phyloP scores from a whole-genome alignment of 2,113 vertebrate genomes.

The Sebastes fasciatus region DNA sequence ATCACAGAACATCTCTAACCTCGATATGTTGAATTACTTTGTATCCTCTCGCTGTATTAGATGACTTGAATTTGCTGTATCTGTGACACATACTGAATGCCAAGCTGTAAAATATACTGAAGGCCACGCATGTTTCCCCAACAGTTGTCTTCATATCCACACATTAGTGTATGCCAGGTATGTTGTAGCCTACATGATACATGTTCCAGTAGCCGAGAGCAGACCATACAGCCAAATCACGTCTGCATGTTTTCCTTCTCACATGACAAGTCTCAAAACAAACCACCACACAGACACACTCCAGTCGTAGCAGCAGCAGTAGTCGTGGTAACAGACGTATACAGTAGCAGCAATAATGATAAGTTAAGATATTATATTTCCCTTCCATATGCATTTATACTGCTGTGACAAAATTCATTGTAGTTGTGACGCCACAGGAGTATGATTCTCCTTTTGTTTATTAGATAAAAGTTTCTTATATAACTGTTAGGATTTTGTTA shows the following conservation, averaged over 20 bases:
- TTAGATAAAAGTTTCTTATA: too few species aligned
- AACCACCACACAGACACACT: not conserved
- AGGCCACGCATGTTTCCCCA: slow-evolving; percentile 13
- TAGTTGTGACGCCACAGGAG: too few species aligned
- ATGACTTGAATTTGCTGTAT: not conserved
- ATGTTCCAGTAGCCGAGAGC: slow-evolving; percentile 31
- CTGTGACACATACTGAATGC: not conserved
- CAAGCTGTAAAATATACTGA: slow-evolving; percentile 9
- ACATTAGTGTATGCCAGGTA: slow-evolving; percentile 34
- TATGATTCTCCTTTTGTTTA: too few species aligned
- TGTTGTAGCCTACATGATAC: slow-evolving; percentile 27
- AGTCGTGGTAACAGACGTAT: too few species aligned
- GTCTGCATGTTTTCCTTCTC: slow-evolving; percentile 41
- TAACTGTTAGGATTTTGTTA: too few species aligned
- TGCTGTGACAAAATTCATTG: too few species aligned
- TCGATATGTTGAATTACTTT: not conserved
- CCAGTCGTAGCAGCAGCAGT: not conserved
- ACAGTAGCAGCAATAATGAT: too few species aligned
- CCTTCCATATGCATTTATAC: too few species aligned
- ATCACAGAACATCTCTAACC: not conserved
- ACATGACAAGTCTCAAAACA: slow-evolving; percentile 33
- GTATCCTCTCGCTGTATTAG: not conserved
- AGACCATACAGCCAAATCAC: slow-evolving; percentile 22
- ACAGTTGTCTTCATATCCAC: slow-evolving; percentile 35
- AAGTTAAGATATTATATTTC: not conserved